Percentiles rank a stretch among this genome's conserved stretches.
Evolutionary conservation across 2,113 vertebrate species (phyloP).

Genomic region (Bothrops jararaca): DNA sequence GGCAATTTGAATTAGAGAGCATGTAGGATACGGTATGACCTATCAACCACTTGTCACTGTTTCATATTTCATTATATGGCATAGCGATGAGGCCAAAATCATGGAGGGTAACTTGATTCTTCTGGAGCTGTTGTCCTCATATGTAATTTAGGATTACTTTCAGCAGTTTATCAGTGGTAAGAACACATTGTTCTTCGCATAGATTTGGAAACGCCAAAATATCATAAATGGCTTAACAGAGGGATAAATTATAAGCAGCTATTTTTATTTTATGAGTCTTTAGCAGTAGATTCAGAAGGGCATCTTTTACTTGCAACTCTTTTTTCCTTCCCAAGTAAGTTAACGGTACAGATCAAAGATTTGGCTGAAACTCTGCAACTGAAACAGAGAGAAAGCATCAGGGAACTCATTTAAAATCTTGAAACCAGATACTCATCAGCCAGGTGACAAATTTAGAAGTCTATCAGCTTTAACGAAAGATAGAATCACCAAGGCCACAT

Average conservation of each 20-base stretch:
- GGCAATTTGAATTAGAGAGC: not conserved
- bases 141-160: not conserved
- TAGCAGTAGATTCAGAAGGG: not conserved
- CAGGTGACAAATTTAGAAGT: slow-evolving; percentile 33
- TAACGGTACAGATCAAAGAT: slow-evolving; percentile 30
- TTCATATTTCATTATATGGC: not conserved
- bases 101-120: not conserved
- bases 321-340: slow-evolving; percentile 21
- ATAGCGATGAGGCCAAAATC: not conserved
- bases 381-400: slow-evolving; percentile 23
- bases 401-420: slow-evolving; percentile 36
- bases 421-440: slow-evolving; percentile 30
- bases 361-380: slow-evolving; percentile 20
- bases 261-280: slow-evolving; percentile 41
- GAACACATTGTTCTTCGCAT: not conserved
- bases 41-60: not conserved
- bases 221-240: not conserved
- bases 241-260: slow-evolving; percentile 43
- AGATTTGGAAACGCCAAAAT: not conserved
- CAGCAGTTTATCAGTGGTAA: not conserved
- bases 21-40: not conserved
- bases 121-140: not conserved
- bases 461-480: not conserved
- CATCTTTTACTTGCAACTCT: slow-evolving; percentile 14
- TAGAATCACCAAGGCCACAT: not conserved